phyloP scores from a whole-genome alignment of 2,113 vertebrate genomes.

The Halichoeres trimaculatus region DNA sequence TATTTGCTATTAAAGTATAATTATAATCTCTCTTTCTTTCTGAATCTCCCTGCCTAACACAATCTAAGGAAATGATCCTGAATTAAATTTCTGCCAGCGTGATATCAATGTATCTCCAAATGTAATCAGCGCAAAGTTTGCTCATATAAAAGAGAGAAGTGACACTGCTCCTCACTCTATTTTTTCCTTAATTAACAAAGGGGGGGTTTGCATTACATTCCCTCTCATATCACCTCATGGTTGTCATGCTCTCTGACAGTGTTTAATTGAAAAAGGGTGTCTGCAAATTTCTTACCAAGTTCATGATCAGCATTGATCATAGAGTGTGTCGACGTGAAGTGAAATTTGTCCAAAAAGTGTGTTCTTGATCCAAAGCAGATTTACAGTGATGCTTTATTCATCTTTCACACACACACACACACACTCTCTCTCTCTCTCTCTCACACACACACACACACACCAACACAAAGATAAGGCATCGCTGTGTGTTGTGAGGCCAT shows the following conservation, averaged over 20 bases:
- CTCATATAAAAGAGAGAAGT: slow-evolving; percentile 33
- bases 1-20: slow-evolving; percentile 25
- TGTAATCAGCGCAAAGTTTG: slow-evolving; percentile 52
- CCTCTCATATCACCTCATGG: slow-evolving; percentile 35
- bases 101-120: slow-evolving; percentile 44
- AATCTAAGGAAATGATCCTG: slow-evolving; percentile 34
- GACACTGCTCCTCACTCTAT: slow-evolving; percentile 27
- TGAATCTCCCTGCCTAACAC: slow-evolving; percentile 9
- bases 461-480: slow-evolving; percentile 4
- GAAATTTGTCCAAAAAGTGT: slow-evolving; percentile 30
- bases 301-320: slow-evolving; percentile 43
- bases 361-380: slow-evolving; percentile 1
- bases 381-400: slow-evolving; percentile 6
- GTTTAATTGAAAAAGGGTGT: slow-evolving; percentile 59
- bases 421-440: neutral
- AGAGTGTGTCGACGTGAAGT: slow-evolving; percentile 41
- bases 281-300: slow-evolving; percentile 31
- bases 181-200: slow-evolving; percentile 54
- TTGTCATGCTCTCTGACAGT: slow-evolving; percentile 55
- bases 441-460: neutral
- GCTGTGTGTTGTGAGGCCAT: slow-evolving; percentile 33
- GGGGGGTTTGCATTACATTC: slow-evolving; percentile 3
- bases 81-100: slow-evolving; percentile 52
- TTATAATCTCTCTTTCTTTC: slow-evolving; percentile 12
- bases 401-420: neutral